A percentile compares a stretch with the other conserved stretches of the same genome.
Evolutionary conservation across 2,113 vertebrate species (phyloP).

Genomic region (Chelonoidis abingdonii): DNA sequence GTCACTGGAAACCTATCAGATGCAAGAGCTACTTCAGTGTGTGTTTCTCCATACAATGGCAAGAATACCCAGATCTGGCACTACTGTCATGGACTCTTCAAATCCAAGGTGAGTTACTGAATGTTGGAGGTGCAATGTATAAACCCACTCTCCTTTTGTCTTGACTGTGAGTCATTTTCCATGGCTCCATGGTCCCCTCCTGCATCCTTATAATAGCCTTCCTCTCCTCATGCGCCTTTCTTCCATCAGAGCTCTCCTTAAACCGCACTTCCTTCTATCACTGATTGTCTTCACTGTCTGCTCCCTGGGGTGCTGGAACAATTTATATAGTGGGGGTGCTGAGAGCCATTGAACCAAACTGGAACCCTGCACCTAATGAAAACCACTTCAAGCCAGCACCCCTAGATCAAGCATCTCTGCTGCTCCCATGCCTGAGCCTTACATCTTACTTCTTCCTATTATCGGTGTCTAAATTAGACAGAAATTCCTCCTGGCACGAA

Average conservation of each 20-base stretch:
- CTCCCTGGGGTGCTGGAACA: neutral
- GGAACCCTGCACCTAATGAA: too few species aligned
- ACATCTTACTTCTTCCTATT: neutral
- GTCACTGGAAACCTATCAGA: constrained; percentile 67
- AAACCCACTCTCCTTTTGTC: neutral
- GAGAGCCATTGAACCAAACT: too few species aligned
- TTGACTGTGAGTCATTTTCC: neutral
- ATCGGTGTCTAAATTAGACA: neutral
- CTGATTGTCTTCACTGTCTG: neutral
- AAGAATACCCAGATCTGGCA: constrained; percentile 84
- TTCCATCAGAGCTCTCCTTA: neutral
- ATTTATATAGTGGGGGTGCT: too few species aligned
- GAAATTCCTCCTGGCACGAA: neutral
- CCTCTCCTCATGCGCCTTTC: neutral
- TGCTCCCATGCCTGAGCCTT: neutral
- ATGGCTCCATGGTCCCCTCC: rapidly evolving
- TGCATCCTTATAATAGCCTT: neutral
- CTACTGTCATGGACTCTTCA: constrained; percentile 83
- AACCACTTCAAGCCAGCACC: too few species aligned
- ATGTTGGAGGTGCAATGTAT: neutral
- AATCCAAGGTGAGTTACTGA: constrained; percentile 80
- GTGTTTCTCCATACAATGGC: constrained; percentile 55
- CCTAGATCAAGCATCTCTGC: neutral
- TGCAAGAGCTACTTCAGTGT: constrained; percentile 75
- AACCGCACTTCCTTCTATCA: rapidly evolving